These are phyloP conservation scores for Lordiphosa andalusiaca DNA, from an alignment of 2,888 invertebrate species.

Conservation along the genomic window DNA sequence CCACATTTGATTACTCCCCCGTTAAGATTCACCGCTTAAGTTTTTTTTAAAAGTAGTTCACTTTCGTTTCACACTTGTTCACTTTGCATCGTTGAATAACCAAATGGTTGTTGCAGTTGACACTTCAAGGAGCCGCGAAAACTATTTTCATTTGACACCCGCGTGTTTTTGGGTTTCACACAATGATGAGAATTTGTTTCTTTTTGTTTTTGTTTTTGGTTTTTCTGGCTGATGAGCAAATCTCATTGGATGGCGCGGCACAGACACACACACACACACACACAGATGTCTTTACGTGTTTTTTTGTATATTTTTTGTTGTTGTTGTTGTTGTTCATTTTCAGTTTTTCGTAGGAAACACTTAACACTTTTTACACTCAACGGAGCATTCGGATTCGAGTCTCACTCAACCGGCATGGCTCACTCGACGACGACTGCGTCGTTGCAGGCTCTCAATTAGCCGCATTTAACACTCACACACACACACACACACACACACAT, in stretches of 20 bases:
- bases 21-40: too few relatives aligned
- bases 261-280: conserved; percentile 1
- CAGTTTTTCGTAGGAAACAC: background rate
- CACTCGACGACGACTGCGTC: conserved; percentile 22
- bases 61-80: too few relatives aligned
- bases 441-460: conserved; percentile 67
- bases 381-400: conserved; percentile 9
- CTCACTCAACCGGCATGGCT: conserved; percentile 8
- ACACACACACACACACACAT: conserved; percentile 11
- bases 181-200: too few relatives aligned
- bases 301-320: background rate
- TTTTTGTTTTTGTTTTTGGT: too few relatives aligned
- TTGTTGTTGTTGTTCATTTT: background rate
- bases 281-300: background rate
- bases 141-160: conserved; percentile 8
- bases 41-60: too few relatives aligned
- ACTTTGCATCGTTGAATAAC: too few relatives aligned
- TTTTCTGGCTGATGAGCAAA: background rate
- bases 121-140: background rate
- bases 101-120: too few relatives aligned
- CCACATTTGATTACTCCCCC: too few relatives aligned
- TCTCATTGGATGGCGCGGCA: conserved; percentile 7
- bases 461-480: conserved; percentile 24
- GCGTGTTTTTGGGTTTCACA: conserved; percentile 1
- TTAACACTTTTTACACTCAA: conserved; percentile 5